A percentile compares a stretch with the other conserved stretches of the same genome.
Evolutionary conservation across 2,797 vertebrate species (phyloP).

Genomic region (Hydrolagus colliei): DNA sequence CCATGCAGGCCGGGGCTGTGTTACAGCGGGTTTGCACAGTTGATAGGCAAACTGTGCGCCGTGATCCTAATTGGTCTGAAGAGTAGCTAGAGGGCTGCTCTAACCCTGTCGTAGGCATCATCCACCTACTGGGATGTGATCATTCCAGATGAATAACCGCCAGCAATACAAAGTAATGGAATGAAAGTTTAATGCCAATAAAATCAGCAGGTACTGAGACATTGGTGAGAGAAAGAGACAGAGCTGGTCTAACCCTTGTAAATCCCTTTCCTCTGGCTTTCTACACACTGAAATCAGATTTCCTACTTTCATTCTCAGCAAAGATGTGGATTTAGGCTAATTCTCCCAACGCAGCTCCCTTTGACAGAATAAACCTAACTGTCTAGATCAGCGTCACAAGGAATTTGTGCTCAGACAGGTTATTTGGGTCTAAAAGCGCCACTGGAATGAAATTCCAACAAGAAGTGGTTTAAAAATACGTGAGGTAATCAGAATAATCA

Average conservation of each 20-base stretch:
- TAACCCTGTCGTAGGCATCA: background rate
- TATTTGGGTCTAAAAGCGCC: background rate
- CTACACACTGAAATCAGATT: background rate
- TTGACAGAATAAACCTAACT: constrained; percentile 6
- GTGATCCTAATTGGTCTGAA: constrained; percentile 29
- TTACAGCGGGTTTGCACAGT: background rate
- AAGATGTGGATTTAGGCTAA: constrained; percentile 14
- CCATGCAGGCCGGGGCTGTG: background rate
- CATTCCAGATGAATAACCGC: constrained; percentile 24
- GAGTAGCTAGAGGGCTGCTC: constrained; percentile 22
- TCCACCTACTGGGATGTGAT: constrained; percentile 16
- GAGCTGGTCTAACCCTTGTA: background rate
- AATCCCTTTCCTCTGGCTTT: background rate
- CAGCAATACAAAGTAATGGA: constrained; percentile 26
- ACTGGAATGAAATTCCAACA: background rate
- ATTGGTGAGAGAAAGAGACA: constrained; percentile 23
- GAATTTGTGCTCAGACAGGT: background rate
- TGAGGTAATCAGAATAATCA: background rate
- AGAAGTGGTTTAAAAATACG: background rate
- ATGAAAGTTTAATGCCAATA: constrained; percentile 28
- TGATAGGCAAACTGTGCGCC: background rate
- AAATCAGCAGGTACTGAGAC: constrained; percentile 29
- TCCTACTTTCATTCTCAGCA: background rate
- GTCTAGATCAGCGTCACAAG: background rate
- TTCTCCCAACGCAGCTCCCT: background rate